Base-by-base conservation (phyloP, 2,888 invertebrate species). In the Dermolepida albohirtum region DNA sequence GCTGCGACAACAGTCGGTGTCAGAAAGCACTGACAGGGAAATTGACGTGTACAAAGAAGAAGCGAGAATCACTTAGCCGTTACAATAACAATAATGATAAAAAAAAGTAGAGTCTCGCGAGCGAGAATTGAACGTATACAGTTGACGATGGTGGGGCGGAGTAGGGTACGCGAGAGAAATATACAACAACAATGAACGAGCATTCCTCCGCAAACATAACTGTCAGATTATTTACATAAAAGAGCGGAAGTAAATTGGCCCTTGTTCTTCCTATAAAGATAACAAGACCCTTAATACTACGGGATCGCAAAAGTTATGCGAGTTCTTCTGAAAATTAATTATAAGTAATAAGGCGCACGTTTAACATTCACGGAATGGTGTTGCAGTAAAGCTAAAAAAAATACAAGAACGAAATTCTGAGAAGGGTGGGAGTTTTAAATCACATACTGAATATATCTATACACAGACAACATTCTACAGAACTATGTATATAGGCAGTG, bases 291-390 rank as follows among this genome's bases (percentile, higher is more conserved):
- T 67, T 67, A 67, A 66, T 70, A 62, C 66, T 39, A 63, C 40
- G 52, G 44, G 65, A 54, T 57, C 64, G 54, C 59, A 54, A 39
- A 39, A 34, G 70, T 71, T 66, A 66, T 44, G 70, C 34, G 49
- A 67, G 64, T 64, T 57, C 14, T 65, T 70, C 34, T 14, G 39
- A 54, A 54, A 54, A 54, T 72, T 72, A 72, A 71, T 73, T 71
- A 71, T 67, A 68, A 66, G 68, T 68, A 73, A 72, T 70, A 69
- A 70, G 69, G 62, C n/a, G n/a, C 69, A 72, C 68, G 71, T 69
- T 40, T 72, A 71, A 68, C 73, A 70, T 71, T 70, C 67, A 70
- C 52, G 64, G 69, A 69, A 67, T 51, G 64, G 14, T 54, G 40
- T 34, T 8, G 40, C 16, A 17, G 10, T 16, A 16, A 16, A 54